Evolutionary conservation across 2,113 vertebrate genomes (phyloP).

Genomic region (Malurus melanocephalus): DNA sequence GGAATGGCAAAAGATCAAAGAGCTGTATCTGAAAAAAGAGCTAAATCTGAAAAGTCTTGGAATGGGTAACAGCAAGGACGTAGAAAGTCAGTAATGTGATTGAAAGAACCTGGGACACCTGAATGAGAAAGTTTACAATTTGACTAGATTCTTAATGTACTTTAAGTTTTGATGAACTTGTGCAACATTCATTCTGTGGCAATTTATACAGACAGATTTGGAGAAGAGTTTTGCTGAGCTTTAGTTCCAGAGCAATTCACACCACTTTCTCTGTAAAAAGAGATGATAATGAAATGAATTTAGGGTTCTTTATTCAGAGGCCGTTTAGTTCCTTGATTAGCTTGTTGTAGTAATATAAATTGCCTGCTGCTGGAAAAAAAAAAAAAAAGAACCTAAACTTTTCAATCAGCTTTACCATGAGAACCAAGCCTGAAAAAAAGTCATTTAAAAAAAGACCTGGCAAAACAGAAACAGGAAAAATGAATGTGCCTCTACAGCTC

Average conservation of each 20-base stretch:
- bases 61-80: background rate
- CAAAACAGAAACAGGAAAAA: conserved; percentile 8
- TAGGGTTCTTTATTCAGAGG: conserved; percentile 28
- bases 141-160: background rate
- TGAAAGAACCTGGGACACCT: background rate
- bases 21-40: background rate
- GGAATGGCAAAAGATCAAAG: background rate
- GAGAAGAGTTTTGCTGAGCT: conserved; percentile 27
- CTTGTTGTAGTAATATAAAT: conserved; percentile 49
- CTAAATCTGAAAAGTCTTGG: background rate
- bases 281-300: conserved; percentile 33
- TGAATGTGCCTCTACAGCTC: background rate
- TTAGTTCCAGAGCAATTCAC: conserved; percentile 20
- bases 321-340: background rate
- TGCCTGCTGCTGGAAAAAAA: background rate
- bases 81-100: background rate
- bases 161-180: conserved; percentile 3
- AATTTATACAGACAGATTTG: conserved; percentile 16
- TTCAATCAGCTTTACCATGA: conserved; percentile 22
- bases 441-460: background rate
- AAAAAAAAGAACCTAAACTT: background rate
- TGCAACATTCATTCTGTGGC: background rate
- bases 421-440: background rate
- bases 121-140: background rate
- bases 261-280: conserved; percentile 19